Evolutionary conservation across 2,113 vertebrate genomes (phyloP).

Genomic region (Ciconia maguari): DNA sequence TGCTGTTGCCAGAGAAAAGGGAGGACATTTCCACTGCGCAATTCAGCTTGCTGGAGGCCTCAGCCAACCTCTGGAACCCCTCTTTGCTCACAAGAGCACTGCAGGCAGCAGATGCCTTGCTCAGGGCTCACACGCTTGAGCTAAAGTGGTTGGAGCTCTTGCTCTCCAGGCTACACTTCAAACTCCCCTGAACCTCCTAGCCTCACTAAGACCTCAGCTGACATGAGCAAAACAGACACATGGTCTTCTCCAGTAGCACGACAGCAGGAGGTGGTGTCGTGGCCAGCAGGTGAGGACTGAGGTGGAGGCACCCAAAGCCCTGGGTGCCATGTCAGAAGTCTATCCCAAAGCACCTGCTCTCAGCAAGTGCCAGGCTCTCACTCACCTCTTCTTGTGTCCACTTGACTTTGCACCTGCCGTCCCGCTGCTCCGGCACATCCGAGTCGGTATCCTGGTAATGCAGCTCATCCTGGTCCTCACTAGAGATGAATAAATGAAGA

Average conservation of each 20-base stretch:
- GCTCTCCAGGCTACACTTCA: background rate
- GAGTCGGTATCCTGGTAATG: conserved; percentile 87
- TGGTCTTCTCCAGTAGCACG: rapidly evolving
- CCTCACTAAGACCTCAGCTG: background rate
- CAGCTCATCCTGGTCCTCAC: conserved; percentile 90
- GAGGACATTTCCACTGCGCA: background rate
- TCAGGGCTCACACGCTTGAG: background rate
- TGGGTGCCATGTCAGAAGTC: background rate
- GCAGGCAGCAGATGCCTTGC: rapidly evolving
- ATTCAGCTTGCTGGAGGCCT: background rate
- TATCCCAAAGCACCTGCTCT: background rate
- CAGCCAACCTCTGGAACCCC: background rate
- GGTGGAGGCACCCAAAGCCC: background rate
- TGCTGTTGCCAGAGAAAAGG: background rate
- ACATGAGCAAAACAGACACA: background rate
- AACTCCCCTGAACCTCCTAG: background rate
- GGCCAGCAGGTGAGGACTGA: background rate
- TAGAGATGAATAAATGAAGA: background rate
- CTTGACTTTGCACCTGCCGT: conserved; percentile 90
- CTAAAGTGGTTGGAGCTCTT: background rate
- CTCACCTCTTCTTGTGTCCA: conserved; percentile 94
- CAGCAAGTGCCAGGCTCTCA: background rate
- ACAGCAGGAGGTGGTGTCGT: rapidly evolving
- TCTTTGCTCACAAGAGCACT: background rate
- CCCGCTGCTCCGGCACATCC: conserved; percentile 87